A percentile compares a stretch with the other conserved stretches of the same genome.
Evolutionary conservation across 2,797 vertebrate species (phyloP).

Genomic region (Gila robusta): DNA sequence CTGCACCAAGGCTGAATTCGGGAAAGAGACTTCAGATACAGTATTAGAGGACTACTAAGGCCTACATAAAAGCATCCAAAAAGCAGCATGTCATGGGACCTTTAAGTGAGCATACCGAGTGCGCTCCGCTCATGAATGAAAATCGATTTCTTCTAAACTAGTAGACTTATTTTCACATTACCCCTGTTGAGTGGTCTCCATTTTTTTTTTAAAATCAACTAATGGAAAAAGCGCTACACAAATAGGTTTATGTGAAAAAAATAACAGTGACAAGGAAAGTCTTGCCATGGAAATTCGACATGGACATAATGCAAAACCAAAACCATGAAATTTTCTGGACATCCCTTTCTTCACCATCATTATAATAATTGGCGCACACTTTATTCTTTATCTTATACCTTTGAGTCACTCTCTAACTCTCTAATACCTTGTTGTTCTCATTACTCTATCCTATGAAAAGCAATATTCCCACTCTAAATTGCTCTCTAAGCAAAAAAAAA

Average conservation of each 20-base stretch:
- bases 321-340: conserved; percentile 23
- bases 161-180: conserved; percentile 48
- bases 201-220: conserved; percentile 17
- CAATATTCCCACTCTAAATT: not conserved
- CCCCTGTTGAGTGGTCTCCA: conserved; percentile 9
- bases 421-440: not conserved
- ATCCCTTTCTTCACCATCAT: not conserved
- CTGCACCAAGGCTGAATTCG: too few relatives aligned
- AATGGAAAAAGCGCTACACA: conserved; percentile 12
- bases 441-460: not conserved
- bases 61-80: too few relatives aligned
- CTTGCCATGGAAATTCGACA: conserved; percentile 6
- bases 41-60: too few relatives aligned
- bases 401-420: not conserved
- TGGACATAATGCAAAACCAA: not conserved
- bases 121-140: conserved; percentile 40
- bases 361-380: conserved; percentile 1
- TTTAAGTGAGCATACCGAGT: conserved; percentile 13
- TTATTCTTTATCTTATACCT: not conserved
- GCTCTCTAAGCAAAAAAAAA: not conserved
- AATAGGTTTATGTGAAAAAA: conserved; percentile 10
- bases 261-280: conserved; percentile 10
- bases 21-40: too few relatives aligned
- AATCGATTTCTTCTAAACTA: conserved; percentile 56
- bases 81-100: too few relatives aligned